These are phyloP conservation scores for Zosterops hypoxanthus DNA, from an alignment of 2,113 vertebrate genomes.

Conservation along the genomic window DNA sequence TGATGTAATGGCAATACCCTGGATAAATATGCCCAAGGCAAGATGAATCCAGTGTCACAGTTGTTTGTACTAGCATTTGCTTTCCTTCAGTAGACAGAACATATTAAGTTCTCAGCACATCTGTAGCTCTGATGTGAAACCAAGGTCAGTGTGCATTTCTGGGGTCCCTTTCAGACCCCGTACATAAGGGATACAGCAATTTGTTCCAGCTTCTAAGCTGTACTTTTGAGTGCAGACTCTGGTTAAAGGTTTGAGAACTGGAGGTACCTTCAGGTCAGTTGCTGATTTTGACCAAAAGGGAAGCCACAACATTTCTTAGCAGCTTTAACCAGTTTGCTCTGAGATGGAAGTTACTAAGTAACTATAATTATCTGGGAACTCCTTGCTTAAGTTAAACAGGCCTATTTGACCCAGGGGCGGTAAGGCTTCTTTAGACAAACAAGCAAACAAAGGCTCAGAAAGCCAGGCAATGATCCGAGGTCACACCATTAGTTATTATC, in stretches of 20 bases:
- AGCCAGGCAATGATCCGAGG: neutral
- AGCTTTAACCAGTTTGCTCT: neutral
- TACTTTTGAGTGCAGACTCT: neutral
- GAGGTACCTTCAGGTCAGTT: neutral
- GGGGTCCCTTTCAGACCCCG: neutral
- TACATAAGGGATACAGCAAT: neutral
- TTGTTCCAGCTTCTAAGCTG: neutral
- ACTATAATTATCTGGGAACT: conserved; percentile 46
- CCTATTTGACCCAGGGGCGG: neutral
- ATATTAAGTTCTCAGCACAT: neutral
- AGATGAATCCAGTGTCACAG: neutral
- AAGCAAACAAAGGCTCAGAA: conserved; percentile 15
- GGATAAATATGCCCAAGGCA: conserved; percentile 31
- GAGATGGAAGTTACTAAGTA: conserved; percentile 51
- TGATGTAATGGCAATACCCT: neutral
- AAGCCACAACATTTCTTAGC: neutral
- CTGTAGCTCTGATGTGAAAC: neutral
- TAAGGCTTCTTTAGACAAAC: neutral
- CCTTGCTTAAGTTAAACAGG: conserved; percentile 21
- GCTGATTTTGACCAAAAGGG: neutral
- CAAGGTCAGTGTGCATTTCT: neutral
- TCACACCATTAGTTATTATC: neutral
- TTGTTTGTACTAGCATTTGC: conserved; percentile 2
- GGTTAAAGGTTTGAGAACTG: neutral
- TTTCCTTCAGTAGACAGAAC: neutral